Base-by-base conservation (phyloP, 2,888 invertebrate genomes). In the Erebia aethiops region DNA sequence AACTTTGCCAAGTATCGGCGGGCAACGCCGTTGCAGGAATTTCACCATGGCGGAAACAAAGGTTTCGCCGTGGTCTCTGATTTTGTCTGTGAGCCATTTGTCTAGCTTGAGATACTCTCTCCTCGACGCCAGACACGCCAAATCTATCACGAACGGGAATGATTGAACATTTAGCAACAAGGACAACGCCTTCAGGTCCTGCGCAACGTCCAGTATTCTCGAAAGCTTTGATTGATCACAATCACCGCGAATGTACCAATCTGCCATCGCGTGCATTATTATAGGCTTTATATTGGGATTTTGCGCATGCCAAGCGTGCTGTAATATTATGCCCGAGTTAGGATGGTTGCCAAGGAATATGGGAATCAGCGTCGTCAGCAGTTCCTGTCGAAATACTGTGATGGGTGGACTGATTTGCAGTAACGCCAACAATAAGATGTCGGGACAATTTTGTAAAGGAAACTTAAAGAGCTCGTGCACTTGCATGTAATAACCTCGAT, bases 1-100 rank as follows among this genome's bases (percentile, higher is more conserved):
- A 18, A 95, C 94, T 77, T 96, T 95, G 4, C 96, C 97, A 75
- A 97, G 94, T 35, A 98, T 95, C 86, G 97, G 98, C 0, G 99
- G 98, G 81, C 98, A 98, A 76, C 99, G 94, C 75, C 98, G 94
- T 85, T 98, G 97, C 66, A 98, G 90, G 83, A 98, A 98, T 84
- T 98, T 98, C 2, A 98, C 95, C 89, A 97, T 97, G 1, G 97
- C 97, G 1, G 95, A 95, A 7, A 98, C 96, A 83, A 98, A 98
- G n/a, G 95, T 94, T 86, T 98, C 99, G 18, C 98, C 98, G 87
- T 99, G 98, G 81, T 99, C 99, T 75, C 97, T 94, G 74, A 99
- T 98, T 92, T 99, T 99, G 85, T 99, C 99, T 0, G 97, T 96
- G 13, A 99, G 92, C 99, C 99, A 99, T 87, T 99, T 99, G 87